A percentile compares a stretch with the other conserved stretches of the same genome.
Conservation (phyloP, 1,140 invertebrate genomes). For the Drosophila navojoa region DNA sequence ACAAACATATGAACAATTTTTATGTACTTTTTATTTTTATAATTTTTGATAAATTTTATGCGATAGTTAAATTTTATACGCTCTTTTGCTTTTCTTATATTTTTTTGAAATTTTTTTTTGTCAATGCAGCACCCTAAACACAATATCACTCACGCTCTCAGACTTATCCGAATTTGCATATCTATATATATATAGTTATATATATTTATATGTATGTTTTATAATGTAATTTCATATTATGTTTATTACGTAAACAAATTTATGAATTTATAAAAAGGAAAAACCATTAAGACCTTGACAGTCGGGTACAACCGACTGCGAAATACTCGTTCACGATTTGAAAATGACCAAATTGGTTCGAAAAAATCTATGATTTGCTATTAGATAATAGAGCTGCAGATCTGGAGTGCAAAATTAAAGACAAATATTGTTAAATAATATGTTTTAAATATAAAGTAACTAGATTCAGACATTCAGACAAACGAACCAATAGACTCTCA, state of each 20-base stretch:
- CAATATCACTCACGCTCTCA: slow-evolving; percentile 84
- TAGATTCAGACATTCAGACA: too few relatives aligned
- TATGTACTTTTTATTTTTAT: slow-evolving; percentile 40
- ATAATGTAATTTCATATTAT: slow-evolving; percentile 28
- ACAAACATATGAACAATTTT: slow-evolving; percentile 29
- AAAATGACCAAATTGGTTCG: too few relatives aligned
- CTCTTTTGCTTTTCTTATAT: slow-evolving; percentile 37
- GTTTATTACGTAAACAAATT: slow-evolving; percentile 24
- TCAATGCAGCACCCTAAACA: slow-evolving; percentile 82
- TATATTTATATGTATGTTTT: slow-evolving; percentile 21
- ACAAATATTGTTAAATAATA: too few relatives aligned
- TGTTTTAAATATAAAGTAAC: too few relatives aligned
- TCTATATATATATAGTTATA: slow-evolving; percentile 43
- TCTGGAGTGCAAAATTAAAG: too few relatives aligned
- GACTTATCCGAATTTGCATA: slow-evolving; percentile 83
- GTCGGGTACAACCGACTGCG: too few relatives aligned
- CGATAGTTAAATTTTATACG: slow-evolving; percentile 39
- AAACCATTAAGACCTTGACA: neutral
- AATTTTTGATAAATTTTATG: slow-evolving; percentile 36
- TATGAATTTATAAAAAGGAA: neutral
- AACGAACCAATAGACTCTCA: too few relatives aligned
- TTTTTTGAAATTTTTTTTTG: slow-evolving; percentile 21
- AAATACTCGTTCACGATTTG: too few relatives aligned
- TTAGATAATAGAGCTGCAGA: too few relatives aligned
- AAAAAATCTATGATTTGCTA: too few relatives aligned